Base-by-base conservation (phyloP, 92 coral and sea anemone genomes). In the Paramuricea clavata region DNA sequence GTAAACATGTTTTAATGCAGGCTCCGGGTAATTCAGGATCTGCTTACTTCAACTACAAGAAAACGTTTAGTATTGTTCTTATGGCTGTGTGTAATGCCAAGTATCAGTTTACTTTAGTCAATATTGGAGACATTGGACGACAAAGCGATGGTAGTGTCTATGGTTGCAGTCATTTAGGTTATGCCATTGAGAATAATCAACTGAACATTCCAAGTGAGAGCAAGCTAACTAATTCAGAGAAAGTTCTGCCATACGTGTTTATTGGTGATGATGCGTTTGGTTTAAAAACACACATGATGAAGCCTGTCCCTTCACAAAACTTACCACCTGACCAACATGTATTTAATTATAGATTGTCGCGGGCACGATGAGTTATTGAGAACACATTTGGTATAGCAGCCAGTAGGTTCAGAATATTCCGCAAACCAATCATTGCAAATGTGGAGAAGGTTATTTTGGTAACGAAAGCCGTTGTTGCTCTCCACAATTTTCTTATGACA, bases 211-310 rank as follows among this genome's bases (percentile, higher is more conserved):
- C 79, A 43, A 30, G 87, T 49, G 36, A 36, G 27, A 74, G 56
- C 56, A 83, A 69, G 68, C 79, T 83, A 34, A 65, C 69, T 15
- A 83, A 83, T 69, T 83, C 87, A 47, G 33, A 70, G 17, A 69
- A 47, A 69, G 76, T 61, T 8, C 64, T 69, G 42, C 79, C 87
- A n/a, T 83, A 26, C 42, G 78, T 83, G 47, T 83, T 83, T 83
- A 47, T 83, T 68, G 87, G 43, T 36, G 79, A 83, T 22, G 78
- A 83, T 69, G 87, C 69, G 23, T 83, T 69, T 68, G 79, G 87
- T 15, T 52, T 32, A 71, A 83, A 83, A 83, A 47, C 32, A 49
- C 49, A 49, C 47, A 39, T 68, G 78, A 68, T 68, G 78, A 68
- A 67, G 65, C 62, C 69, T 44, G 43, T 82, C 43, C 86, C 86